Evolutionary conservation across 2,888 invertebrate genomes (phyloP), one percentile per base, ranked within the genome.

Genomic region (Arrhopalites spinosus): DNA sequence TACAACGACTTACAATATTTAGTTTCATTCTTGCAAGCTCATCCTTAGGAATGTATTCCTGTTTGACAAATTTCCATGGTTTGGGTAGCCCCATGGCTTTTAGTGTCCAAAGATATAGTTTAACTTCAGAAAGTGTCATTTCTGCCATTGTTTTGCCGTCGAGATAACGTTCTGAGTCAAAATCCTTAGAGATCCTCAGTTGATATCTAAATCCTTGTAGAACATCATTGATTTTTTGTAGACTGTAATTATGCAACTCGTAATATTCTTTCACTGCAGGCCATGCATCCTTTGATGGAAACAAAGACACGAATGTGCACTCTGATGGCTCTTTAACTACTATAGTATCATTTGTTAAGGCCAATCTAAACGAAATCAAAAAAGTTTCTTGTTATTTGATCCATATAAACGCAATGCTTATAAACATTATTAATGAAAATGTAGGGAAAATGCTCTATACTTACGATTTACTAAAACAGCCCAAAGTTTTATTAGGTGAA

Each of bases 221-320:
- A 43, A 76, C 73, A 66, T 76, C 76, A 11, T 53, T 50, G 47
- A 71, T 76, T 68, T 45, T 76, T 23, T 47, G 61, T 3, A 76
- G n/a, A n/a, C 29, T 67, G 15, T 17, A 69, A 25, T 43, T 47
- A 20, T 73, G 56, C 2, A 43, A 56, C 13, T 27, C 20, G 25
- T 73, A 76, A 13, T 72, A 23, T 7, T 47, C 17, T 45, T 74
- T 73, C 1, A 77, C 69, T 29, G 47, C 17, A 20, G 75, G 17
- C 74, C 74, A 77, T 1, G 56, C 30, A 61, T 70, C 45, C 17
- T 73, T 70, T 5, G n/a, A 20, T 1, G 69, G 70, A 5, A 77
- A 59, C n/a, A 69, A 29, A 7, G 77, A 74, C 1, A 68, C 27
- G 29, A 77, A 64, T 25, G 73, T 59, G 20, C 73, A 73, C 1